Evolutionary conservation across 2,797 vertebrate species (phyloP).

Genomic region (Cetoscarus ocellatus): DNA sequence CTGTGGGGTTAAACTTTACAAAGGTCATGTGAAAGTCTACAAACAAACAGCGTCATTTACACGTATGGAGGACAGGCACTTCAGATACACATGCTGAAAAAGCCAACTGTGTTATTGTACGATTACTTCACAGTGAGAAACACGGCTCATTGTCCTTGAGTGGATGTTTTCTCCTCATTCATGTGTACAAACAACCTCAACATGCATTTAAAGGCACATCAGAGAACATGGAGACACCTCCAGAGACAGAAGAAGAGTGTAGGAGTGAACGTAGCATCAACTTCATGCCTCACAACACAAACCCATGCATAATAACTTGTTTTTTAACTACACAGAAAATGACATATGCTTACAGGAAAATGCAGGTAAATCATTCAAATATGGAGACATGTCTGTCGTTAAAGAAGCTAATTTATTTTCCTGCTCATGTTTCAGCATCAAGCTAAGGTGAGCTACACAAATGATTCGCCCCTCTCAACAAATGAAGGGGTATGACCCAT

Average conservation of each 20-base stretch:
- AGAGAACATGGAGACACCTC: slow-evolving; percentile 36
- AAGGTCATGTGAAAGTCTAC: slow-evolving; percentile 69
- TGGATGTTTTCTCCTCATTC: slow-evolving; percentile 17
- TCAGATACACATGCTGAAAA: slow-evolving; percentile 58
- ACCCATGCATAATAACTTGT: slow-evolving; percentile 68
- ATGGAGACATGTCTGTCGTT: slow-evolving; percentile 23
- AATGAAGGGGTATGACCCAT: too few relatives aligned
- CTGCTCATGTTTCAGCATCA: slow-evolving; percentile 36
- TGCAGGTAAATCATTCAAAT: slow-evolving; percentile 35
- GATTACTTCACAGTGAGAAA: slow-evolving; percentile 36
- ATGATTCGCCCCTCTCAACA: too few relatives aligned
- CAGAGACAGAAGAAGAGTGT: slow-evolving; percentile 33
- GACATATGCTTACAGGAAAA: slow-evolving; percentile 52
- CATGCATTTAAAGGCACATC: slow-evolving; percentile 68
- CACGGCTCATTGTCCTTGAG: slow-evolving; percentile 32
- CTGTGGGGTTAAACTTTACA: slow-evolving; percentile 68
- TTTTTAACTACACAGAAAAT: slow-evolving; percentile 33
- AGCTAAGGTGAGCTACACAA: too few relatives aligned
- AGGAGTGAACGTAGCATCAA: slow-evolving; percentile 38
- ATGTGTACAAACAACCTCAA: slow-evolving; percentile 24
- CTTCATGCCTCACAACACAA: slow-evolving; percentile 69
- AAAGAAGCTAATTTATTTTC: slow-evolving; percentile 30
- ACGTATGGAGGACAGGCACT: slow-evolving; percentile 54
- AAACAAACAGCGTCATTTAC: slow-evolving; percentile 53
- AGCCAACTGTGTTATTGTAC: slow-evolving; percentile 21